These are phyloP conservation scores for Pavo muticus DNA, from an alignment of 2,113 vertebrate species.

Conservation along the genomic window DNA sequence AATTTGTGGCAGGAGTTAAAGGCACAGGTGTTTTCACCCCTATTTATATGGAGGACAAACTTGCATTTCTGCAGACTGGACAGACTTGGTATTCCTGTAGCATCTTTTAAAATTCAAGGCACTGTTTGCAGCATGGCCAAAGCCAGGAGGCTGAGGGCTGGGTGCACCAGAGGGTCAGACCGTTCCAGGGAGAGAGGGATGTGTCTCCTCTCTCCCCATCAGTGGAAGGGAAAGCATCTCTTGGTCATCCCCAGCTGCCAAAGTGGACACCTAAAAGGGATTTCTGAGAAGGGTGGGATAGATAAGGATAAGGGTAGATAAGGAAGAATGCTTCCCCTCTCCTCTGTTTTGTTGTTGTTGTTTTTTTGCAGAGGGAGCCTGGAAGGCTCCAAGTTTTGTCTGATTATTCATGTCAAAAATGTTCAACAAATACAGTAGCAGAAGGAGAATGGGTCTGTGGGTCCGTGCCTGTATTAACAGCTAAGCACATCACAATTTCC, in stretches of 20 bases:
- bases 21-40: not conserved
- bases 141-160: not conserved
- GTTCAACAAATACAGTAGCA: constrained; percentile 17
- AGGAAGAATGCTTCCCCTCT: not conserved
- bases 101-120: not conserved
- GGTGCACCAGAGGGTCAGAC: not conserved
- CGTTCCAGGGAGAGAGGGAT: not conserved
- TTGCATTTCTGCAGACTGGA: not conserved
- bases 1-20: constrained; percentile 21
- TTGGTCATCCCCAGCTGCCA: not conserved
- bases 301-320: not conserved
- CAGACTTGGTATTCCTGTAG: constrained; percentile 12
- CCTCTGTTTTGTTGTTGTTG: not conserved
- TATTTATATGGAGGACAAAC: constrained; percentile 17
- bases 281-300: not conserved
- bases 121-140: not conserved
- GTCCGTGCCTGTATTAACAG: constrained; percentile 4
- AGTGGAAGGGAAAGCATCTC: not conserved
- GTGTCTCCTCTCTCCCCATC: not conserved
- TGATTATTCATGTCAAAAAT: constrained; percentile 44
- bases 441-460: not conserved
- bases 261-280: not conserved
- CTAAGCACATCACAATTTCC: constrained; percentile 53
- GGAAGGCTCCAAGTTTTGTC: constrained; percentile 48
- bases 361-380: not conserved